Evolutionary conservation across 2,113 vertebrate species (phyloP).

Genomic region (Manacus vitellinus): DNA sequence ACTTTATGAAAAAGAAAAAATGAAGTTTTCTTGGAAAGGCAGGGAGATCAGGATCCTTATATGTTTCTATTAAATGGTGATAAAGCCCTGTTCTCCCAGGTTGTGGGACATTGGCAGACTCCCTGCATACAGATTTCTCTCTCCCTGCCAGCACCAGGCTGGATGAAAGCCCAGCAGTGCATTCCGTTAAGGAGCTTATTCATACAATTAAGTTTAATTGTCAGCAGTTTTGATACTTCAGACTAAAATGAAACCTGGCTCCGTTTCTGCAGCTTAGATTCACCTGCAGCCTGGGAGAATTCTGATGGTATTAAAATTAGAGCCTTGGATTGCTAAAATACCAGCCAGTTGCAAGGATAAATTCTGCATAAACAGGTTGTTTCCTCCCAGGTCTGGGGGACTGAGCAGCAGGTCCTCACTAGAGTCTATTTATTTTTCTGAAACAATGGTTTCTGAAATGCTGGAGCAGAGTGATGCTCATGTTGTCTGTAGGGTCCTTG

Average conservation of each 20-base stretch:
- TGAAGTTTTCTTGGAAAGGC: conserved; percentile 26
- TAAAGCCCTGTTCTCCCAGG: neutral
- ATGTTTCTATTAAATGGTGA: conserved; percentile 10
- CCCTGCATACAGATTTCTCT: conserved; percentile 31
- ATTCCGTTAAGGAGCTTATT: conserved; percentile 60
- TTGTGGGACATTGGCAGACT: neutral
- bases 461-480: neutral
- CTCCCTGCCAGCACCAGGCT: neutral
- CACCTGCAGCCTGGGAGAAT: conserved; percentile 16
- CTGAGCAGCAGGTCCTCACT: neutral
- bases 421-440: neutral
- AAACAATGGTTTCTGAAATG: neutral
- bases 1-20: neutral
- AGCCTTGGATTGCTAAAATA: neutral
- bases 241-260: conserved; percentile 5
- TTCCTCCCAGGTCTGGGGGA: neutral
- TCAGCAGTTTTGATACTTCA: conserved; percentile 49
- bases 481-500: neutral
- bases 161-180: conserved; percentile 43
- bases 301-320: neutral
- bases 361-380: neutral
- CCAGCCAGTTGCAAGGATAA: neutral
- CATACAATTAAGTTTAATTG: conserved; percentile 48
- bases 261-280: neutral
- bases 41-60: neutral